Evolutionary conservation across 1,140 invertebrate genomes (phyloP), one percentile per base, ranked within the genome.

Genomic region (Rhizoglyphus robini): DNA sequence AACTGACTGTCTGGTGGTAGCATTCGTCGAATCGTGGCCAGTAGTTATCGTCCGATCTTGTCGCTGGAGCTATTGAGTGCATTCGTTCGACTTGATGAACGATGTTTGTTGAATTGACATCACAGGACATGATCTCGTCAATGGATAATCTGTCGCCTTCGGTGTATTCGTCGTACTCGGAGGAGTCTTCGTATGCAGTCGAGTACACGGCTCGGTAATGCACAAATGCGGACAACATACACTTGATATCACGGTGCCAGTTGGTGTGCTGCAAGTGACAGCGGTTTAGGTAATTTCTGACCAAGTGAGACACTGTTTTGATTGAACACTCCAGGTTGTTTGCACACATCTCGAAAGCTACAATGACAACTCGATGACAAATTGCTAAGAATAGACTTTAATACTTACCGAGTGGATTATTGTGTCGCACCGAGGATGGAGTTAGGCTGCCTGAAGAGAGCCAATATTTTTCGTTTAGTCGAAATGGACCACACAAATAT

Each of bases 401-500:
- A 8, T 54, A 18, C 51, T 54, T 54, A 54, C 51, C 51, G 5
- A 54, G 20, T 54, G 51, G 51, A 54, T 54, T 54, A 54, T 5
- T 8, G 23, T 32, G 8, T 32, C 51, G 36, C 8, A 41, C 18
- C 15, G 23, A 54, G 51, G 51, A 54, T 54, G 23, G 51, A 8
- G 8, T 32, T 5, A 25, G 32, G 18, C 34, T 57, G 23, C 61
- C 61, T 32, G 61, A 20, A 63, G 20, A n/a, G 36, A 25, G 32
- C 63, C 63, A 64, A 57, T 64, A 64, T 11, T 27, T 32, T 27
- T 13, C 5, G 4, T 48, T 30, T 4, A 64, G 18, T 18, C 46
- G 63, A 64, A 51, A 64, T 23, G 63, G 41, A 11, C 63, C 63
- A 51, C 63, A 64, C 5, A 48, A 5, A 36, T 64, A 64, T 13